A percentile compares a stretch with the other conserved stretches of the same genome.
Evolutionary conservation across 1,140 invertebrate genomes (phyloP).

Genomic region (Polyergus mexicanus): DNA sequence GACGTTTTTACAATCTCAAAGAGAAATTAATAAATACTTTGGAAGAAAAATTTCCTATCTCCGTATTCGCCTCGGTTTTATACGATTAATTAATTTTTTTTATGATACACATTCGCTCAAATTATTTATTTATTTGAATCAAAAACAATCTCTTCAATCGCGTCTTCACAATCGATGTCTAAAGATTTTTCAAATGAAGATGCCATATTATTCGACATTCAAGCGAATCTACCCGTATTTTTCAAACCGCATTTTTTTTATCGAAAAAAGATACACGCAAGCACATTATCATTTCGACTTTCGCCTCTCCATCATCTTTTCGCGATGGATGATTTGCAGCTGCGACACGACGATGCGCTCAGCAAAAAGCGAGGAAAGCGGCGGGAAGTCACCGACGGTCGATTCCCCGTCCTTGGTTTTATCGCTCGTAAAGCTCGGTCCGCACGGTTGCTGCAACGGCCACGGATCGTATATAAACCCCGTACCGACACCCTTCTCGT

Average conservation of each 20-base stretch:
- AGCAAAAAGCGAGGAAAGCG: conserved; percentile 58
- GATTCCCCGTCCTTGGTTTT: conserved; percentile 62
- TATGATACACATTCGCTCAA: background rate
- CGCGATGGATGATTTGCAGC: conserved; percentile 7
- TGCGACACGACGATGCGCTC: background rate
- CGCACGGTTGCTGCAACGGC: conserved; percentile 22
- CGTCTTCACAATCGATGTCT: background rate
- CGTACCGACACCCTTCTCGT: conserved; percentile 54
- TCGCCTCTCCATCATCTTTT: conserved; percentile 47
- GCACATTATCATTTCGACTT: conserved; percentile 2
- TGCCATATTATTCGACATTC: background rate
- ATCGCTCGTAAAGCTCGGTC: conserved; percentile 73
- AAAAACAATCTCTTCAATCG: background rate
- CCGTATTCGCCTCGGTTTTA: background rate
- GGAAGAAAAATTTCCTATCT: background rate
- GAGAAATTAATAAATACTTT: conserved; percentile 20
- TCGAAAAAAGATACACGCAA: background rate
- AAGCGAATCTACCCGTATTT: conserved; percentile 2
- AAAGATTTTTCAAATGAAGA: conserved; percentile 9
- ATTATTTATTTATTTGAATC: background rate
- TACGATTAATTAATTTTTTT: background rate
- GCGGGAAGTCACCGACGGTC: conserved; percentile 38
- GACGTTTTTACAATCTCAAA: background rate
- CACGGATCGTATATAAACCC: conserved; percentile 59
- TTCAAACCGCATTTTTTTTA: background rate